Evolutionary conservation across 1,140 invertebrate species (phyloP).

Genomic region (Pseudachorutes palmiensis): DNA sequence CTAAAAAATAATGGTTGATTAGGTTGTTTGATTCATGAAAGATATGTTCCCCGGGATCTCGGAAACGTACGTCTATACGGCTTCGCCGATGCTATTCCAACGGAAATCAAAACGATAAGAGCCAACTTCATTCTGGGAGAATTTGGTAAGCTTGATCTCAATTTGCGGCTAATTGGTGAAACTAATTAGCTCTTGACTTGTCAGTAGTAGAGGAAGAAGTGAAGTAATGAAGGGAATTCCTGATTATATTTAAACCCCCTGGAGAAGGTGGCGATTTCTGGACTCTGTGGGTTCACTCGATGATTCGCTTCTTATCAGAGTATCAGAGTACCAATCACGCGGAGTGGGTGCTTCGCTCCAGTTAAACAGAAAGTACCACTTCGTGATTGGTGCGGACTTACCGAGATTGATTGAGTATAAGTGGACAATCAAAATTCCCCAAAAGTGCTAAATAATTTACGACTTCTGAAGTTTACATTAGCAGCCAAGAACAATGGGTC

Average conservation of each 20-base stretch:
- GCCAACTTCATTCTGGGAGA: no score
- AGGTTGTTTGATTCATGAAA: not conserved
- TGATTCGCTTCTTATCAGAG: not conserved
- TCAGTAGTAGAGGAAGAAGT: not conserved
- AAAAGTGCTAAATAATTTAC: no score
- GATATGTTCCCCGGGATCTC: not conserved
- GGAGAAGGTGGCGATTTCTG: not conserved
- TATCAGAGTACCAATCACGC: not conserved
- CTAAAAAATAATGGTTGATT: not conserved
- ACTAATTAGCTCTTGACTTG: not conserved
- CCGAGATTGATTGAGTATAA: no score
- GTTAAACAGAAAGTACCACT: slow-evolving; percentile 32
- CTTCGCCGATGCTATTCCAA: not conserved
- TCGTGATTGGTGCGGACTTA: slow-evolving; percentile 45
- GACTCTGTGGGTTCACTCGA: not conserved
- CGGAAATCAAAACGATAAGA: not conserved
- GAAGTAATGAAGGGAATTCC: not conserved
- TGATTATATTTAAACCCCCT: not conserved
- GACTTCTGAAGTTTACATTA: no score
- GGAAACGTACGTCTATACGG: not conserved
- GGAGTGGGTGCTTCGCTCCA: not conserved
- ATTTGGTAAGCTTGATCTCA: slow-evolving; percentile 9
- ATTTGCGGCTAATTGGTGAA: not conserved
- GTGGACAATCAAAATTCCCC: no score
- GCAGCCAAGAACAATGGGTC: no score